A percentile compares a stretch with the other conserved stretches of the same genome.
These are phyloP conservation scores for Asarcornis scutulata DNA, from an alignment of 2,113 vertebrate species.

Conservation along the genomic window DNA sequence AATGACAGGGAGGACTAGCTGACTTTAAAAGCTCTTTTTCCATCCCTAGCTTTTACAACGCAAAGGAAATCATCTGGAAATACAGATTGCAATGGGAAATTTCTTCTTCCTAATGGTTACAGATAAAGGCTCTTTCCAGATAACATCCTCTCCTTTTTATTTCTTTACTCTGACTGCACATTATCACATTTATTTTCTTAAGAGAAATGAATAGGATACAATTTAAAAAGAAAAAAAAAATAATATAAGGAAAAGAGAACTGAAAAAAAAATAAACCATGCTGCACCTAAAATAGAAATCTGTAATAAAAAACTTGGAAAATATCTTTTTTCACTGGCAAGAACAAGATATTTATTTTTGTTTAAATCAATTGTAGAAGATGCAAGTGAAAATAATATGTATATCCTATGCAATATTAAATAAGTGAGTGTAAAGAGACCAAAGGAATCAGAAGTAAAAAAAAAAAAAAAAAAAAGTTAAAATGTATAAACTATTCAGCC, in stretches of 20 bases:
- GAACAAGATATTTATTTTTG: too few relatives aligned
- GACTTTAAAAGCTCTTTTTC: background rate
- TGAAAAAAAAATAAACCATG: background rate
- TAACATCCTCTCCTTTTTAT: background rate
- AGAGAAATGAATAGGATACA: background rate
- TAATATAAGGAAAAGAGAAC: background rate
- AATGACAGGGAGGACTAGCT: background rate
- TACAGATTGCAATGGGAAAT: background rate
- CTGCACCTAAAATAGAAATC: background rate
- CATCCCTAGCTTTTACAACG: background rate
- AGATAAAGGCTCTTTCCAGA: conserved; percentile 21
- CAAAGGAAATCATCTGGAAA: conserved; percentile 39
- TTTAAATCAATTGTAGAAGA: too few relatives aligned
- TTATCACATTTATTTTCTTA: background rate
- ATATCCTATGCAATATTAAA: too few relatives aligned
- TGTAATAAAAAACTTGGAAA: background rate
- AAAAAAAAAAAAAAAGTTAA: background rate
- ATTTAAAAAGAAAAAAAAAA: background rate
- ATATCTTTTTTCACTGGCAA: too few relatives aligned
- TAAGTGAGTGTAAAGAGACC: too few relatives aligned
- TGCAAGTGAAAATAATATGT: too few relatives aligned
- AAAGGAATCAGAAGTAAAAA: too few relatives aligned
- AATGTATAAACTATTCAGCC: background rate
- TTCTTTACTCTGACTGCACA: background rate
- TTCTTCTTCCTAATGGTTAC: background rate